Percentiles rank a stretch among this genome's conserved stretches.
Evolutionary conservation across 2,888 invertebrate species (phyloP).

Genomic region (Camptogramma bilineatum): DNA sequence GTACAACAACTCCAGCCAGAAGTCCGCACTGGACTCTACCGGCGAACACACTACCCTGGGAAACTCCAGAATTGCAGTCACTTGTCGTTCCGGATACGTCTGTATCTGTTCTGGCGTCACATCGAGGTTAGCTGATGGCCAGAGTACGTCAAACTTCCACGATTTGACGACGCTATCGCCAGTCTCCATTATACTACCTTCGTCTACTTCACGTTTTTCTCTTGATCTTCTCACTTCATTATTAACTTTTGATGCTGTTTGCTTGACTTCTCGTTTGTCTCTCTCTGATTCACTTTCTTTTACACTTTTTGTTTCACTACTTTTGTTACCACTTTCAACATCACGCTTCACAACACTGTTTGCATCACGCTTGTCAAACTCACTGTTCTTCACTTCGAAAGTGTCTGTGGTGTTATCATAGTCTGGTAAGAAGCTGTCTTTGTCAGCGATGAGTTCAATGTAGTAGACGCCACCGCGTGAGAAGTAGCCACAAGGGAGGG

Average conservation of each 20-base stretch:
- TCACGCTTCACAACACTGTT: slow-evolving; percentile 49
- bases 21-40: slow-evolving; percentile 87
- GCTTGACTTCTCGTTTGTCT: slow-evolving; percentile 22
- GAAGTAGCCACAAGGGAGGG: slow-evolving; percentile 90
- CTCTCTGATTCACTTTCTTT: background rate
- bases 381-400: slow-evolving; percentile 36
- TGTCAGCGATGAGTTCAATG: slow-evolving; percentile 73
- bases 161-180: slow-evolving; percentile 77
- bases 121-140: slow-evolving; percentile 91
- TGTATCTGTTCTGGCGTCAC: slow-evolving; percentile 91
- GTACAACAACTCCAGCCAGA: slow-evolving; percentile 92
- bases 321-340: background rate
- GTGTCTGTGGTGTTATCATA: slow-evolving; percentile 61
- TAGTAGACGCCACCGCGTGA: slow-evolving; percentile 88
- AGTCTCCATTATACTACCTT: slow-evolving; percentile 72
- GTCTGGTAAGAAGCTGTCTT: slow-evolving; percentile 61
- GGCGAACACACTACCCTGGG: slow-evolving; percentile 89
- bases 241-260: background rate
- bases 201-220: slow-evolving; percentile 64
- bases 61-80: slow-evolving; percentile 91
- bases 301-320: slow-evolving; percentile 32
- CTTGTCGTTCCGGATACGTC: slow-evolving; percentile 91
- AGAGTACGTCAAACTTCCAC: slow-evolving; percentile 90
- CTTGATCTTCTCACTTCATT: slow-evolving; percentile 24
- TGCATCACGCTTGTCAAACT: slow-evolving; percentile 40